Base-by-base conservation (phyloP, 2,113 vertebrate genomes). In the Marcusenius ussheri region DNA sequence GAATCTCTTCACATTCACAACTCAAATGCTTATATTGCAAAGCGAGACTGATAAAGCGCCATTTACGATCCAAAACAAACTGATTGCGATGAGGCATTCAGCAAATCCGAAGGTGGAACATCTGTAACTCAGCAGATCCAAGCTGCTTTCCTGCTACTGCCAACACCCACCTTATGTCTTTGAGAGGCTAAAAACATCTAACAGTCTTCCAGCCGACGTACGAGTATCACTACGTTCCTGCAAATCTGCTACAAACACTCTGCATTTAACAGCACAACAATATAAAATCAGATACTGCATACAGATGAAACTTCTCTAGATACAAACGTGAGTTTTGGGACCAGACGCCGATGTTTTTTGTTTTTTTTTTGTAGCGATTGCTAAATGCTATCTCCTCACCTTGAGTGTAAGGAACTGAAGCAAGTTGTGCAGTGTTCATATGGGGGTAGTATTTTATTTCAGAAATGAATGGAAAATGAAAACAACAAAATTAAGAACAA, bases 401-500 rank as follows among this genome's bases (percentile, higher is more conserved):
- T 93, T 94, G 95, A 94, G 93, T 95, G 91, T 96, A 96, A 62
- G 95, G 93, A 93, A 91, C 93, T 94, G 95, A 92, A 94, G 95
- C 95, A 94, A 95, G 94, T 93, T 94, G 94, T 90, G 83, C 94
- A 95, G 94, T 95, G 95, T 95, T 96, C 94, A 95, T 96, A 95
- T 92, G 92, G 77, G 49, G 90, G 92, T 21, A 66, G 24, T 66
- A 27, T 77, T 92, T 90, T 94, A 92, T 95, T 94, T 93, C 87
- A 94, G 92, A 95, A 95, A 89, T 93, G 17, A 94, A 90, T 88
- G 93, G 95, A 92, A 94, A 92, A 35, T 95, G 88, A 92, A 89
- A 92, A 93, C 83, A 92, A 94, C 89, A 93, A 46, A 95, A 92
- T 95, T 93, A 96, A 92, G 95, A 89, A 35, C 21, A 39, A 50